phyloP scores from a whole-genome alignment of 64 coral and sea anemone genomes.

The Montipora capricornis region DNA sequence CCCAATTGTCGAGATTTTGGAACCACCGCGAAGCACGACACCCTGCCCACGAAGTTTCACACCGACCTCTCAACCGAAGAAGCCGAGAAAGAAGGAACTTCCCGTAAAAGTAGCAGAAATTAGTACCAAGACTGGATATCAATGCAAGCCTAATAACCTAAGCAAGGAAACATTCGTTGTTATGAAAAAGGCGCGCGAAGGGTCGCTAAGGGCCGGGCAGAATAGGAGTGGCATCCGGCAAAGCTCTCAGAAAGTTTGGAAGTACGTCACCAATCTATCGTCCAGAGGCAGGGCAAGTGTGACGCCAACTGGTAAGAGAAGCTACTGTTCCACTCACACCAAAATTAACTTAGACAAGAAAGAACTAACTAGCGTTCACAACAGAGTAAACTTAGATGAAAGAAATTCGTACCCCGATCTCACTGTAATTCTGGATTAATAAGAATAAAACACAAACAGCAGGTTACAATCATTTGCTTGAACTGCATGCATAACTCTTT shows the following conservation, averaged over 20 bases:
- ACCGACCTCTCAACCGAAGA: conserved; percentile 11
- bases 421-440: no score
- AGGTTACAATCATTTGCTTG: no score
- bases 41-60: conserved; percentile 57
- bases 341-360: no score
- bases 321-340: background rate
- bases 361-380: no score
- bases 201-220: conserved; percentile 1
- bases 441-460: no score
- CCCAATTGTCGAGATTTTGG: background rate
- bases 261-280: conserved; percentile 53
- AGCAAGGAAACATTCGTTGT: conserved; percentile 79
- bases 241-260: conserved; percentile 37
- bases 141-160: conserved; percentile 48
- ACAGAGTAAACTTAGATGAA: no score
- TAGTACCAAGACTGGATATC: conserved; percentile 12
- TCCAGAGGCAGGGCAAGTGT: background rate
- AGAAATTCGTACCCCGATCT: no score
- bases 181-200: conserved; percentile 76
- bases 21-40: conserved; percentile 22
- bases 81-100: conserved; percentile 40
- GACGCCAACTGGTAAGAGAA: conserved; percentile 10
- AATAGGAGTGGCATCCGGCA: conserved; percentile 35
- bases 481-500: no score
- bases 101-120: conserved; percentile 77